Base-by-base conservation (phyloP, 2,113 vertebrate species). In the Sinocyclocheilus maitianheensis region DNA sequence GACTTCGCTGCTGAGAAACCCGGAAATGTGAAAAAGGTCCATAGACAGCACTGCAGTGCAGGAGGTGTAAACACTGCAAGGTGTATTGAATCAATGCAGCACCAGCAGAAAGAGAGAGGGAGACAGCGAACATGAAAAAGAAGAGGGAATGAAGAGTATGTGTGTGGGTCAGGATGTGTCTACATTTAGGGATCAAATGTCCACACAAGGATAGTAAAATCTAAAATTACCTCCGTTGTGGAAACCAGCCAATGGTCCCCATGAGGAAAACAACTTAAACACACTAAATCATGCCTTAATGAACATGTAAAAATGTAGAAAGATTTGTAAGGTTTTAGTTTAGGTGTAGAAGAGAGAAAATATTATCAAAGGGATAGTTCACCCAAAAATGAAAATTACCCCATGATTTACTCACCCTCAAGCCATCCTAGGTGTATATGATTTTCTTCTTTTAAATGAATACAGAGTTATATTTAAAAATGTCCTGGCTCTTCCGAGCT, bases 51-150 rank as follows among this genome's bases (percentile, higher is more conserved):
- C 58, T 81, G 78, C 77, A 80, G 78, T 63, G 34, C 78, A 62
- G 77, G 48, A 40, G 55, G 30, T 60, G 53, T 37, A 9, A 9
- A 10, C 5, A 80, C 83, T 76, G 46, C 69, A 75, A 76, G n/a
- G 43, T 65, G 67, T 65, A 85, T 67, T 53, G 30, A 81, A 87
- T 85, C 58, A 75, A 85, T 81, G 86, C 77, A 85, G 46, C 48
- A 60, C 30, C 30, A 34, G 77, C 3, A 71, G 22, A 65, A 71
- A 13, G 26, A 37, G 71, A 37, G 58, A 24, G 26, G 14, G 37
- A 51, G 24, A 63, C 10, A 30, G 13, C 13, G 18, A 34, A 24
- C 37, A 3, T 34, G 69, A 37, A 60, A 58, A 85, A 46, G 85
- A 46, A 88, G 55, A 77, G 3, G 81, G 62, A 62, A n/a, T 30